These are phyloP conservation scores for Drosophila funebris DNA, from an alignment of 1,140 invertebrate species.

Conservation along the genomic window DNA sequence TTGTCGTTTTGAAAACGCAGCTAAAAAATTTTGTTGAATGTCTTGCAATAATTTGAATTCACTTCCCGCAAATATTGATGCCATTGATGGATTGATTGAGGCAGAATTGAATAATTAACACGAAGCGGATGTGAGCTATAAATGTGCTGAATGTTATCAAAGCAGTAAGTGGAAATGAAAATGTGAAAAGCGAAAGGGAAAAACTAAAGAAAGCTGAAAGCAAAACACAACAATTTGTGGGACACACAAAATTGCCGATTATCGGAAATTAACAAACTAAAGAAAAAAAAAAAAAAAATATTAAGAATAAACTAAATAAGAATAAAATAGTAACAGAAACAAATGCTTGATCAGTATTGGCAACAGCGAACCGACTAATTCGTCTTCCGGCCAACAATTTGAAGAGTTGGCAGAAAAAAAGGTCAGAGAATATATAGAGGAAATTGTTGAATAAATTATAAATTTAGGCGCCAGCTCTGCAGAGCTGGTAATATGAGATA, in stretches of 20 bases:
- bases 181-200: neutral
- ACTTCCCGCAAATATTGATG: conserved; percentile 26
- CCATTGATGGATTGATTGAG: conserved; percentile 3
- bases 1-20: neutral
- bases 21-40: neutral
- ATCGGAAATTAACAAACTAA: conserved; percentile 16
- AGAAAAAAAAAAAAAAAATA: conserved; percentile 6
- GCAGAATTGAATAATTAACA: neutral
- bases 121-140: conserved; percentile 57
- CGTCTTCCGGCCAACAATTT: conserved; percentile 47
- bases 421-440: neutral
- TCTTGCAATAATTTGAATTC: conserved; percentile 18
- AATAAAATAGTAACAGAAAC: conserved; percentile 30
- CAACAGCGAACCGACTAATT: conserved; percentile 19
- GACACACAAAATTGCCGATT: conserved; percentile 35
- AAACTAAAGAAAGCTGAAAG: neutral
- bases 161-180: conserved; percentile 38
- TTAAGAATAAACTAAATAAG: conserved; percentile 11
- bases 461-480: neutral
- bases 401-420: conserved; percentile 10
- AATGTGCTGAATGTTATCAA: conserved; percentile 70
- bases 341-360: conserved; percentile 57
- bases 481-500: neutral
- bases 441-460: neutral
- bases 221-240: conserved; percentile 39